A percentile compares a stretch with the other conserved stretches of the same genome.
phyloP scores from a whole-genome alignment of 2,888 invertebrate species.

The Oligia latruncula region DNA sequence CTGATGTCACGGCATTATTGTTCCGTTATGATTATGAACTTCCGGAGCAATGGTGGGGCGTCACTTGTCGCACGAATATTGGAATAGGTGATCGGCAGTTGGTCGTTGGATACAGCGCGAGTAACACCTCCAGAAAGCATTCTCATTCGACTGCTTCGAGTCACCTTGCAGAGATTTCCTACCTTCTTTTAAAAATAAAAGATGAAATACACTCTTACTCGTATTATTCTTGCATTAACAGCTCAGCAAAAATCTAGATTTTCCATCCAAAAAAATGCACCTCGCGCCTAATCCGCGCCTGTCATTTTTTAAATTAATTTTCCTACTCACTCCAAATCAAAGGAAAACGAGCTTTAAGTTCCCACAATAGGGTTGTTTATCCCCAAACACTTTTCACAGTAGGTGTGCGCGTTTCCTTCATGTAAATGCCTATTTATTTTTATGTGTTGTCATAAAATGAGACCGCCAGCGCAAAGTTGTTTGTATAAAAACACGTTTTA shows the following conservation, averaged over 20 bases:
- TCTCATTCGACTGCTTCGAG: not conserved
- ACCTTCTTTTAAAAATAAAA: not conserved
- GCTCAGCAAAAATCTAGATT: no score
- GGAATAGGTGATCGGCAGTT: no score
- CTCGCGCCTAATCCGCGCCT: slow-evolving; percentile 32
- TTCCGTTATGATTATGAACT: no score
- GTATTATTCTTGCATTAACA: not conserved
- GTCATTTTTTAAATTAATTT: slow-evolving; percentile 64
- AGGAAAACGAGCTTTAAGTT: slow-evolving; percentile 36
- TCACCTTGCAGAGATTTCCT: not conserved
- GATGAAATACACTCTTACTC: not conserved
- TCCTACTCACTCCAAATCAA: not conserved
- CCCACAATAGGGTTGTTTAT: slow-evolving; percentile 23
- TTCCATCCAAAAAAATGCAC: slow-evolving; percentile 5
- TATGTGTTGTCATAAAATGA: slow-evolving; percentile 59
- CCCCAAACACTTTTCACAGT: slow-evolving; percentile 2
- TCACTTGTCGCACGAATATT: no score
- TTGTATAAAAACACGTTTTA: slow-evolving; percentile 64
- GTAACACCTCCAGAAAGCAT: no score
- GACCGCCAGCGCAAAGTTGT: slow-evolving; percentile 54
- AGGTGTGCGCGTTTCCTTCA: slow-evolving; percentile 51
- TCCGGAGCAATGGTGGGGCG: no score
- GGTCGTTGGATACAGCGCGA: no score
- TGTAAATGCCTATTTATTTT: slow-evolving; percentile 63
- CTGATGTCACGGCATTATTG: no score